Conservation (phyloP, 1,140 invertebrate genomes). For the Brachionus rubens region DNA sequence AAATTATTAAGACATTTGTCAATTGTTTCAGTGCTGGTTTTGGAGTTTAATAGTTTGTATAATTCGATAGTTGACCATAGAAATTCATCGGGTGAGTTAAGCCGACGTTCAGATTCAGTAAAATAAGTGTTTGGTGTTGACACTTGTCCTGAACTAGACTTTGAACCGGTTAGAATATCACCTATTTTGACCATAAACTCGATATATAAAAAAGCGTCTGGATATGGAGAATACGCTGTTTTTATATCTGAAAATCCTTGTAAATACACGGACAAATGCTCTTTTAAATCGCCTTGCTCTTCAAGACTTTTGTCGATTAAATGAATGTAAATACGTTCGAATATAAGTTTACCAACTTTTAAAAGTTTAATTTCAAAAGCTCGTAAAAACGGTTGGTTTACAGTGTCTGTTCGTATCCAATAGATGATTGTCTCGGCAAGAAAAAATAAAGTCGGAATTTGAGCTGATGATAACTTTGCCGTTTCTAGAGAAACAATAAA, state of each 20-base stretch:
- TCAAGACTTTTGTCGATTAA: constrained; percentile 9
- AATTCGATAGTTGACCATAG: constrained; percentile 14
- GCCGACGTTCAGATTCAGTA: background rate
- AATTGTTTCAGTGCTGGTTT: background rate
- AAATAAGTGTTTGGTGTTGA: background rate
- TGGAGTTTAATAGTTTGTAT: constrained; percentile 48
- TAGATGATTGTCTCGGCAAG: constrained; percentile 60
- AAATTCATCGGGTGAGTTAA: background rate
- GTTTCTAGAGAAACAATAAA: constrained; percentile 52
- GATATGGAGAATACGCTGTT: constrained; percentile 56
- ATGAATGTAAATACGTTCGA: constrained; percentile 38
- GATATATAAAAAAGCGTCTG: constrained; percentile 56
- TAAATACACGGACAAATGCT: constrained; percentile 31
- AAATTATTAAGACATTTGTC: background rate
- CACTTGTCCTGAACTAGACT: constrained; percentile 48
- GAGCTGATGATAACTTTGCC: constrained; percentile 54
- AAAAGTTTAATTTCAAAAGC: constrained; percentile 59
- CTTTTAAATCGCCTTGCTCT: background rate
- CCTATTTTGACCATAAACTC: constrained; percentile 58
- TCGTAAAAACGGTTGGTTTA: constrained; percentile 56
- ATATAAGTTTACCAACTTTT: constrained; percentile 50
- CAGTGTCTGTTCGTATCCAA: constrained; percentile 58
- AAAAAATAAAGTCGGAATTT: constrained; percentile 59
- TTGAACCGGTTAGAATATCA: constrained; percentile 53
- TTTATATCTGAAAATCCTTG: constrained; percentile 16